These are phyloP conservation scores for Eulemur coronatus DNA, from an alignment of 2,797 vertebrate genomes.

Conservation along the genomic window DNA sequence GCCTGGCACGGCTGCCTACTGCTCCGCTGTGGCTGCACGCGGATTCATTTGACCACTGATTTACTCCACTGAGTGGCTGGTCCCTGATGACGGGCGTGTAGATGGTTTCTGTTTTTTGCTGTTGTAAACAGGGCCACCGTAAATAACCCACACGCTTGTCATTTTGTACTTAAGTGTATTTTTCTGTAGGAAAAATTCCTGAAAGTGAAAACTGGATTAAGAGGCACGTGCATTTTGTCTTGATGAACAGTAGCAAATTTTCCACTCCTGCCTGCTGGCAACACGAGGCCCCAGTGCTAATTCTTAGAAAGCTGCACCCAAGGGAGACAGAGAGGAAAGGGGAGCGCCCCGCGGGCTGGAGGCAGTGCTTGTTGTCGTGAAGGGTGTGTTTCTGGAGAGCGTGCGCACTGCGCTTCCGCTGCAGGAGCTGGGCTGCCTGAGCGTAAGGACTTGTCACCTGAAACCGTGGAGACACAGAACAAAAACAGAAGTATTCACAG, in stretches of 20 bases:
- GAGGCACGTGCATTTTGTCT: neutral
- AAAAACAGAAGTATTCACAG: neutral
- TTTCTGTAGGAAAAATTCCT: neutral
- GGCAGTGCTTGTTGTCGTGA: neutral
- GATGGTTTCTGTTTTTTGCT: neutral
- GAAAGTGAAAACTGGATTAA: too few species aligned
- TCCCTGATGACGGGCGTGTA: neutral
- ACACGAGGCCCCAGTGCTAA: neutral
- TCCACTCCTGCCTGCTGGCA: neutral
- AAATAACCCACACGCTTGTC: neutral
- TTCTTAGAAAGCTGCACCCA: neutral
- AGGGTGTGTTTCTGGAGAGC: neutral
- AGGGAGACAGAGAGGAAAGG: neutral
- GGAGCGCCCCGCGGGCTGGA: fast-evolving
- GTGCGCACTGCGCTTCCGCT: too few species aligned
- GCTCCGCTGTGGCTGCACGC: neutral
- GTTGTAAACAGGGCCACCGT: neutral
- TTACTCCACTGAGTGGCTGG: neutral
- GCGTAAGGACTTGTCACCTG: too few species aligned
- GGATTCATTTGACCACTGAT: neutral
- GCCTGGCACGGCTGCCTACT: neutral
- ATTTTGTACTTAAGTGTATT: neutral
- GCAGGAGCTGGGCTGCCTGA: neutral
- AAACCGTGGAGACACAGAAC: neutral
- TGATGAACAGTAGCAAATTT: neutral